Evolutionary conservation across 2,797 vertebrate species (phyloP).

Genomic region (Taenioides sp.): DNA sequence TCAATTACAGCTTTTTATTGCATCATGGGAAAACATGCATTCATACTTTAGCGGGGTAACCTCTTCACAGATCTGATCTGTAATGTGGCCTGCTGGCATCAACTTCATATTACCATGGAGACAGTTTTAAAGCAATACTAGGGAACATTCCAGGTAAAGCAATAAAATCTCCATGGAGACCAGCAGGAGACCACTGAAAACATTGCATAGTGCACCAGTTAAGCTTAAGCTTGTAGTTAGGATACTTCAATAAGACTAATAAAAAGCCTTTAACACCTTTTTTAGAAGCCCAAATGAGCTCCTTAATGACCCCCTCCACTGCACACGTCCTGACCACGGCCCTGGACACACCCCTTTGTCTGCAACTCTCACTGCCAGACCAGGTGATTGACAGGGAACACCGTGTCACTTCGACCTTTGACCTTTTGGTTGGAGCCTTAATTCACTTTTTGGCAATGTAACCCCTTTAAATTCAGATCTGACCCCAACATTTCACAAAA

Average conservation of each 20-base stretch:
- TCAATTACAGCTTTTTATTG: no score
- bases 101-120: no score
- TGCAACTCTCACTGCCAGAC: conserved; percentile 25
- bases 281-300: conserved; percentile 29
- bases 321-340: conserved; percentile 32
- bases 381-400: conserved; percentile 56
- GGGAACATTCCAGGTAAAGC: no score
- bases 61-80: no score
- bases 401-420: conserved; percentile 45
- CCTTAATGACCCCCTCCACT: conserved; percentile 30
- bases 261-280: conserved; percentile 29
- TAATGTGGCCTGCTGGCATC: no score
- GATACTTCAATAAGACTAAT: neutral
- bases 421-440: conserved; percentile 40
- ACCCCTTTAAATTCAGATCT: conserved; percentile 21
- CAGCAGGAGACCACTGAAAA: no score
- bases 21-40: no score
- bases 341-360: conserved; percentile 14
- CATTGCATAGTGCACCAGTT: neutral
- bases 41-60: no score
- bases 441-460: conserved; percentile 38
- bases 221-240: neutral
- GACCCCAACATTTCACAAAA: conserved; percentile 22
- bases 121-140: no score
- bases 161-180: no score